A percentile compares a stretch with the other conserved stretches of the same genome.
Conservation (phyloP, 2,797 vertebrate species). For the Spheniscus humboldti region DNA sequence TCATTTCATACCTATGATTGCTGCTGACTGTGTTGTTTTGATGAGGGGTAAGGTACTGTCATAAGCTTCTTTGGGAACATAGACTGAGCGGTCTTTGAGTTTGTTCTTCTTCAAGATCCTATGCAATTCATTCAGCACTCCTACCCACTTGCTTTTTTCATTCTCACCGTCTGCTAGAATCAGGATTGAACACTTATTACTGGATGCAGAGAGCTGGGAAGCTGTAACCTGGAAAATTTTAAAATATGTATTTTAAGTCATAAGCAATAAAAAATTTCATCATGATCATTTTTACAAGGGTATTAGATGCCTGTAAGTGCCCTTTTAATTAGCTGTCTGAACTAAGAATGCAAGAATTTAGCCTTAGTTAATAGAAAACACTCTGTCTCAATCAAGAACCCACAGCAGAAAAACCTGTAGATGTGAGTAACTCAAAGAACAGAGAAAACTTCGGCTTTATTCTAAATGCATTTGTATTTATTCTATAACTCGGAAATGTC, state of each 20-base stretch:
- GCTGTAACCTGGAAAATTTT: slow-evolving; percentile 85
- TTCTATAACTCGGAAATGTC: background rate
- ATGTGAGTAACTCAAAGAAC: background rate
- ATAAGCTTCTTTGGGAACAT: slow-evolving; percentile 95
- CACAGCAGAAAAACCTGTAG: background rate
- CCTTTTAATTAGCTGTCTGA: background rate
- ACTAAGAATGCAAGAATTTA: background rate
- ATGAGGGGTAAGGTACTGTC: slow-evolving; percentile 97
- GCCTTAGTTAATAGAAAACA: background rate
- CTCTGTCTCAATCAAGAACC: background rate
- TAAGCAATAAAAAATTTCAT: background rate
- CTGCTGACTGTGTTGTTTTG: slow-evolving; percentile 94
- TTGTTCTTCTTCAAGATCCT: slow-evolving; percentile 98
- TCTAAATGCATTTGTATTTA: background rate
- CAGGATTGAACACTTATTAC: slow-evolving; percentile 92
- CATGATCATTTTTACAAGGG: background rate
- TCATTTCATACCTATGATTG: slow-evolving; percentile 85
- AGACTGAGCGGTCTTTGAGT: slow-evolving; percentile 95
- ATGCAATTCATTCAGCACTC: slow-evolving; percentile 91
- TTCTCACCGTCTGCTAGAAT: slow-evolving; percentile 93
- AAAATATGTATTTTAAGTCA: background rate
- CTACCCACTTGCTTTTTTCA: slow-evolving; percentile 96
- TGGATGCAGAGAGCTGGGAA: slow-evolving; percentile 89
- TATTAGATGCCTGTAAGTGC: background rate
- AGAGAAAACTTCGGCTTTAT: background rate